Conservation (phyloP, 2,888 invertebrate genomes). For the Metellina segmentata region DNA sequence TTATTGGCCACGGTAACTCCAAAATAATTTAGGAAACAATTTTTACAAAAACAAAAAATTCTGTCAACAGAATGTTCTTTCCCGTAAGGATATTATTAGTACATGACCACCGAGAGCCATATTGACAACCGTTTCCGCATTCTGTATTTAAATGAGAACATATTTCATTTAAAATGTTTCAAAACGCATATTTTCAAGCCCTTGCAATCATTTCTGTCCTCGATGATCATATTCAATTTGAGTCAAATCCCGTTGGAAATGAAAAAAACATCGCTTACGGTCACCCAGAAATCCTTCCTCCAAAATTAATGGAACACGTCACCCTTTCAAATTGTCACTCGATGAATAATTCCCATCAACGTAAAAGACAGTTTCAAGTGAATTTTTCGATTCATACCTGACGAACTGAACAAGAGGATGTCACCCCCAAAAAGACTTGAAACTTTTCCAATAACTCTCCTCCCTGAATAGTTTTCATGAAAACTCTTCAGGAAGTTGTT, state of each 20-base stretch:
- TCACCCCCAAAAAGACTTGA: constrained; percentile 7
- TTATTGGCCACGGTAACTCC: too few species aligned
- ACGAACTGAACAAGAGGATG: neutral
- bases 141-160: too few species aligned
- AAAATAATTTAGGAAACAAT: too few species aligned
- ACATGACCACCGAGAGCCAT: too few species aligned
- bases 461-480: constrained; percentile 21
- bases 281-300: neutral
- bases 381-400: neutral
- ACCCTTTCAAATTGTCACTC: neutral
- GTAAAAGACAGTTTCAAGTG: neutral
- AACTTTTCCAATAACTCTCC: constrained; percentile 52
- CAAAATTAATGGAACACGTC: neutral
- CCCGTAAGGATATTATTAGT: too few species aligned
- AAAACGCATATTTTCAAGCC: too few species aligned
- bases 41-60: too few species aligned
- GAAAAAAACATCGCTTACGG: neutral
- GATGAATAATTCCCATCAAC: neutral
- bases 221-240: neutral
- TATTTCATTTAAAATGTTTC: too few species aligned
- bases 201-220: neutral
- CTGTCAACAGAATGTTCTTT: too few species aligned
- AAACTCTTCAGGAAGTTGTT: neutral
- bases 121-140: too few species aligned
- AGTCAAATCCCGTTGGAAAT: neutral